phyloP scores from a whole-genome alignment of 2,113 vertebrate genomes.

The Indicator maculatus region DNA sequence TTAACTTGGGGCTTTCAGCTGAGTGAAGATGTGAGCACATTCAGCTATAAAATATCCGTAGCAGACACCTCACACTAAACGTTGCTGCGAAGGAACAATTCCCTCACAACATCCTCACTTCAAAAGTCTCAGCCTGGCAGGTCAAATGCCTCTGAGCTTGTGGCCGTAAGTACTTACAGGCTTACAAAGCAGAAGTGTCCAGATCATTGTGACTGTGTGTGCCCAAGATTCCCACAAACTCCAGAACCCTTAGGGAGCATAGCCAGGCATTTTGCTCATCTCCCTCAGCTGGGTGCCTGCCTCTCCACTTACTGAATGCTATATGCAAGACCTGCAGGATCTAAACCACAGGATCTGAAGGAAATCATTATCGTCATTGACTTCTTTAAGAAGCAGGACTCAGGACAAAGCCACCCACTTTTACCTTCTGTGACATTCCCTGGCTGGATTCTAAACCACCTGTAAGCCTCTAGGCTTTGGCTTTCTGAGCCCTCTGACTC shows the following conservation, averaged over 20 bases:
- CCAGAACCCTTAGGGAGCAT: not conserved
- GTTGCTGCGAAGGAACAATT: not conserved
- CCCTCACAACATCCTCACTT: not conserved
- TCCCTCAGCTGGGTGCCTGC: not conserved
- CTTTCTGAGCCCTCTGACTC: not conserved
- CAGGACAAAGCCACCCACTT: not conserved
- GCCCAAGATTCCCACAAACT: not conserved
- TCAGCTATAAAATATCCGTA: not conserved
- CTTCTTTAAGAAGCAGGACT: not conserved
- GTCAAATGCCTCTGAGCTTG: not conserved
- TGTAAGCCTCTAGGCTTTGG: not conserved
- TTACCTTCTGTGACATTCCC: not conserved
- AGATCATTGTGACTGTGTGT: not conserved
- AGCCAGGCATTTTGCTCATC: not conserved
- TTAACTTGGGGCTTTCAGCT: not conserved
- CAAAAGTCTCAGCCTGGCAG: not conserved
- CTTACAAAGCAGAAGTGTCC: not conserved
- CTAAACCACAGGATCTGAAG: not conserved
- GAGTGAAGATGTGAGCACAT: not conserved
- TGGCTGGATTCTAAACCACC: not conserved
- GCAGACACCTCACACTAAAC: not conserved
- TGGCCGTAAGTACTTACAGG: not conserved
- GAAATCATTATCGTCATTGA: not conserved
- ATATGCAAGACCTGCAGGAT: not conserved
- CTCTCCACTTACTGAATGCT: not conserved